Conservation (phyloP, 2,797 vertebrate species). For the Balearica regulorum region DNA sequence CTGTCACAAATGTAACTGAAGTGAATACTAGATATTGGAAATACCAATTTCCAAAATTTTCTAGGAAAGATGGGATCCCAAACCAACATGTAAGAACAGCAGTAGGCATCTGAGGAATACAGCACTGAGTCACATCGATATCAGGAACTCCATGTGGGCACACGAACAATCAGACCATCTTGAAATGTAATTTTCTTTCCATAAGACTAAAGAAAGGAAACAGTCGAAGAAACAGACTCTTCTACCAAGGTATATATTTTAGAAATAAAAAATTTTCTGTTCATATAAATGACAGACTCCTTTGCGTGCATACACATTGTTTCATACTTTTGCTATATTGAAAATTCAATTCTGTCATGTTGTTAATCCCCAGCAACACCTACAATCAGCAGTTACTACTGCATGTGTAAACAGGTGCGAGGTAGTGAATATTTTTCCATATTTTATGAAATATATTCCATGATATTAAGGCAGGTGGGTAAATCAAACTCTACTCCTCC, state of each 20-base stretch:
- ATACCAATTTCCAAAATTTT: not conserved
- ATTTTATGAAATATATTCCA: constrained; percentile 23
- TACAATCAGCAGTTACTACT: not conserved
- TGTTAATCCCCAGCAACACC: not conserved
- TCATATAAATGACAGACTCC: not conserved
- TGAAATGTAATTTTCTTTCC: not conserved
- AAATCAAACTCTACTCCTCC: constrained; percentile 21
- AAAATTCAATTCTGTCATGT: not conserved
- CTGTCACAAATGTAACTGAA: not conserved
- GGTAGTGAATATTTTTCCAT: constrained; percentile 25
- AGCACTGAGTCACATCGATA: fast-evolving
- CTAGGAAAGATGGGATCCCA: not conserved
- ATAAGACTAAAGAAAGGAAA: not conserved
- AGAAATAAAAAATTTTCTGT: not conserved
- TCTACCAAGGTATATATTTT: not conserved
- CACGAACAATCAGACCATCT: not conserved
- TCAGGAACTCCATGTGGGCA: not conserved
- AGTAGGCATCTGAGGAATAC: not conserved
- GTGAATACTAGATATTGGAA: not conserved
- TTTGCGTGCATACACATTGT: fast-evolving
- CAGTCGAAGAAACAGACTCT: not conserved
- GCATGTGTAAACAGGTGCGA: not conserved
- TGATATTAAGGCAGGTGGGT: not conserved
- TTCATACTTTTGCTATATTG: not conserved
- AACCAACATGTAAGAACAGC: not conserved